Evolutionary conservation across 2,797 vertebrate species (phyloP), one percentile per base, ranked within the genome.

Genomic region (Pangasius larnaudii): DNA sequence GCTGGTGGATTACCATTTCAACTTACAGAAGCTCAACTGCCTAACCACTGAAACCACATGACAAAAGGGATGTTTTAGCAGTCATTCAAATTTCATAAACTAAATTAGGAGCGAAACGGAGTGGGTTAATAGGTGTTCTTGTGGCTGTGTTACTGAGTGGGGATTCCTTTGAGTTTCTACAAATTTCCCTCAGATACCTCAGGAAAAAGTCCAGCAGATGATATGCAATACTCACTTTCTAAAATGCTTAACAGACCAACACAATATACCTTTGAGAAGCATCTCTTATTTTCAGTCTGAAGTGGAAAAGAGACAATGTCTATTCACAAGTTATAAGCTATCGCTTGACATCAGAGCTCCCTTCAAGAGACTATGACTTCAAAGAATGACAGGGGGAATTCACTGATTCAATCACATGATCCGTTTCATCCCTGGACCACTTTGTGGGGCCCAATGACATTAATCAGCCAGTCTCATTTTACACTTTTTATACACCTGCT

Each of bases 1-100:
- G 42, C 91, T 88, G 94, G 93, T 95, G 91, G 90, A 94, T 94
- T 94, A 93, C 94, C 94, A 27, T 59, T 85, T 91, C 84, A 92
- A 88, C 67, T 81, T 51, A 88, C 88, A 75, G 65, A 89, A 84
- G 86, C 89, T 74, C 51, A 77, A 86, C 86, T 65, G 86, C 14
- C 42, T 87, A 90, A 90, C 91, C 88, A 87, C 88, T 19, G 6
- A 89, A 91, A 91, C 90, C 87, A 72, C 89, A 85, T 6, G 82
- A 83, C 67, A 61, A 33, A 87, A 81, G 83, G 16, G 33, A 87
- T 33, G 51, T 30, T 36, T 63, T 79, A 63, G 56, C 42, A 87
- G 51, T 77, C 80, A 86, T 90, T 89, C 82, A 89, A 83, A 90
- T 75, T 85, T 84, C 67, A 69, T 74, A 61, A 88, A 82, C 79